phyloP scores from a whole-genome alignment of 2,797 vertebrate genomes.

The Oreonectes daqikongensis region DNA sequence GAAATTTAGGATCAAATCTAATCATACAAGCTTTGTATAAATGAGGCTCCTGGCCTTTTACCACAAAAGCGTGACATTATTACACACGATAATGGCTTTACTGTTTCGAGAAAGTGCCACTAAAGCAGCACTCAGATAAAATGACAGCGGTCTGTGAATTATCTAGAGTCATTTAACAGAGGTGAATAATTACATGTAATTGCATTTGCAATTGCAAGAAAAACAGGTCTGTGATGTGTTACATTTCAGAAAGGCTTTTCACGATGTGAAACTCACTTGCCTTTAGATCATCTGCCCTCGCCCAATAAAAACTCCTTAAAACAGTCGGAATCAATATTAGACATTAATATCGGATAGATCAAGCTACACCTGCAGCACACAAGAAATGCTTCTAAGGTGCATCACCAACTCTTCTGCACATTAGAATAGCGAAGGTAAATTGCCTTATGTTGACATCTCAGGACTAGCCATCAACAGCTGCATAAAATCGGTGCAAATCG shows the following conservation, averaged over 20 bases:
- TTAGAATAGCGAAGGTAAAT: slow-evolving; percentile 21
- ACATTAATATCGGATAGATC: slow-evolving; percentile 8
- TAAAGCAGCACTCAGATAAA: slow-evolving; percentile 8
- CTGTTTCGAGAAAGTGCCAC: slow-evolving; percentile 13
- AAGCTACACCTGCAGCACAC: background rate
- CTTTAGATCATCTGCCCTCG: background rate
- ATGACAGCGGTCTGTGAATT: slow-evolving; percentile 14
- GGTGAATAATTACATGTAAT: slow-evolving; percentile 3
- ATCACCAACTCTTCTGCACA: slow-evolving; percentile 1
- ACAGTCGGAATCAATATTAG: no score
- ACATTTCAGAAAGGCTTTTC: background rate
- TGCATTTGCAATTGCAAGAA: background rate
- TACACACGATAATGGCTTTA: slow-evolving; percentile 24
- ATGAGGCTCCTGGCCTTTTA: slow-evolving; percentile 23
- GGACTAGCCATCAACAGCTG: slow-evolving; percentile 25
- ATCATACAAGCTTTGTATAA: background rate
- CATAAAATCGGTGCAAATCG: slow-evolving; percentile 45
- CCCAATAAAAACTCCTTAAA: background rate
- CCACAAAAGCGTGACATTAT: slow-evolving; percentile 8
- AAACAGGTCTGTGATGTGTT: background rate
- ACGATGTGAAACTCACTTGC: background rate
- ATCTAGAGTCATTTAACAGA: background rate
- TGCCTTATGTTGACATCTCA: slow-evolving; percentile 20
- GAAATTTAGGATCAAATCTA: background rate
- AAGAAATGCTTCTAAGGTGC: background rate